A percentile compares a stretch with the other conserved stretches of the same genome.
Conservation (phyloP, 2,888 invertebrate genomes). For the Drosophila basisetae region DNA sequence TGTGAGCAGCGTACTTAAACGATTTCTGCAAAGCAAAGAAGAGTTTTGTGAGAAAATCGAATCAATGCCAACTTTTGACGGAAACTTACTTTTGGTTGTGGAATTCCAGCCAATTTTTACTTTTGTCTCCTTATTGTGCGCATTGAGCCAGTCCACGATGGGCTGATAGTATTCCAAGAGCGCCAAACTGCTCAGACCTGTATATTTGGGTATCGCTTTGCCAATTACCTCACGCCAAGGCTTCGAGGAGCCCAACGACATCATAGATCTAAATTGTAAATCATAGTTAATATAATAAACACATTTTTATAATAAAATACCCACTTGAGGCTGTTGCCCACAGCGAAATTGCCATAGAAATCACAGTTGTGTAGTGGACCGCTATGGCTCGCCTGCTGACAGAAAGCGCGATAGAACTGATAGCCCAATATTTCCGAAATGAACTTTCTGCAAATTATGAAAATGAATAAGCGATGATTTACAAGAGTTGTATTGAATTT, state of each 20-base stretch:
- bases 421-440: constrained; percentile 93
- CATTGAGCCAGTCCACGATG: constrained; percentile 75
- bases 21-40: constrained; percentile 56
- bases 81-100: constrained; percentile 78
- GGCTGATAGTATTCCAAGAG: constrained; percentile 93
- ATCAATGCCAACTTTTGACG: neutral
- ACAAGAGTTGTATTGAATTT: accelerated
- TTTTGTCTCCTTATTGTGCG: constrained; percentile 69
- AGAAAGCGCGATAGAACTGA: constrained; percentile 91
- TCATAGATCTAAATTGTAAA: constrained; percentile 84
- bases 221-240: constrained; percentile 92
- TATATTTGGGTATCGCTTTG: constrained; percentile 89
- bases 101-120: constrained; percentile 82
- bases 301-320: constrained; percentile 60
- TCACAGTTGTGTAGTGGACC: constrained; percentile 93
- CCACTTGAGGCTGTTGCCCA: constrained; percentile 89
- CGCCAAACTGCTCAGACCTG: constrained; percentile 90
- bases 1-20: constrained; percentile 37
- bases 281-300: too few species aligned
- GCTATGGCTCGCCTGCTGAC: constrained; percentile 90
- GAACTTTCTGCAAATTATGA: constrained; percentile 87
- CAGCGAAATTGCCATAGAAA: constrained; percentile 91
- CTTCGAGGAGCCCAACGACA: constrained; percentile 88
- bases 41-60: neutral
- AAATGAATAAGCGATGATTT: accelerated